Evolutionary conservation across 2,888 invertebrate genomes (phyloP).

Genomic region (Diarsia mendica): DNA sequence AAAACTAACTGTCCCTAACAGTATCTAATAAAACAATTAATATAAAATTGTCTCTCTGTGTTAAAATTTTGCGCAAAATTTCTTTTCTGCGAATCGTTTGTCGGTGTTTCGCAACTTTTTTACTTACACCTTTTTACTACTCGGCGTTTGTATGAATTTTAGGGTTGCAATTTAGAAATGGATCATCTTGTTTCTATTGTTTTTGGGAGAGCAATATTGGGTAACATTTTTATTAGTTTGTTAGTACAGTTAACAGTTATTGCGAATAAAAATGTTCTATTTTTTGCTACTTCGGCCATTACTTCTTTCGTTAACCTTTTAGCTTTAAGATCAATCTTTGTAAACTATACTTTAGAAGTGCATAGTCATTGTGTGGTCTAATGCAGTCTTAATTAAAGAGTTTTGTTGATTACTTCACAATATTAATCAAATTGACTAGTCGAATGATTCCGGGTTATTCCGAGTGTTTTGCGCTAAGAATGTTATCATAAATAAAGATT

Average conservation of each 20-base stretch:
- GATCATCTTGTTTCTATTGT: slow-evolving; percentile 50
- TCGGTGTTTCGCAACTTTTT: slow-evolving; percentile 54
- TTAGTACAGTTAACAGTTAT: slow-evolving; percentile 25
- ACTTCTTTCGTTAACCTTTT: slow-evolving; percentile 11
- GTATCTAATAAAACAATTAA: slow-evolving; percentile 74
- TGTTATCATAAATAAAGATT: neutral
- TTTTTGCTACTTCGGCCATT: slow-evolving; percentile 3
- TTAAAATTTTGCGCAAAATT: slow-evolving; percentile 82
- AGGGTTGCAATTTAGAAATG: slow-evolving; percentile 71
- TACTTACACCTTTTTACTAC: slow-evolving; percentile 41
- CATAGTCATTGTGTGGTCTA: slow-evolving; percentile 6
- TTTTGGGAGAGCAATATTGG: slow-evolving; percentile 28
- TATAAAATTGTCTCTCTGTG: slow-evolving; percentile 56
- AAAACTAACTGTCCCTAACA: slow-evolving; percentile 64
- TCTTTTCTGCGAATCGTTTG: slow-evolving; percentile 82
- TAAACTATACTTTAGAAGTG: slow-evolving; percentile 8
- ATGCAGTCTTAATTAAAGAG: slow-evolving; percentile 12
- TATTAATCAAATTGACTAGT: slow-evolving; percentile 20
- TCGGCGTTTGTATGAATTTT: slow-evolving; percentile 56
- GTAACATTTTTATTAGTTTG: slow-evolving; percentile 37
- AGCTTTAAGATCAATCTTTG: slow-evolving; percentile 3
- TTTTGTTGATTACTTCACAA: slow-evolving; percentile 8
- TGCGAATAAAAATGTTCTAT: neutral
- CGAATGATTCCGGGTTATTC: neutral
- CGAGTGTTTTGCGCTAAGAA: neutral